Evolutionary conservation across 37 sponge, comb jelly and placozoan species (phyloP).

Genomic region (Chondrilla cf. caribensis): DNA sequence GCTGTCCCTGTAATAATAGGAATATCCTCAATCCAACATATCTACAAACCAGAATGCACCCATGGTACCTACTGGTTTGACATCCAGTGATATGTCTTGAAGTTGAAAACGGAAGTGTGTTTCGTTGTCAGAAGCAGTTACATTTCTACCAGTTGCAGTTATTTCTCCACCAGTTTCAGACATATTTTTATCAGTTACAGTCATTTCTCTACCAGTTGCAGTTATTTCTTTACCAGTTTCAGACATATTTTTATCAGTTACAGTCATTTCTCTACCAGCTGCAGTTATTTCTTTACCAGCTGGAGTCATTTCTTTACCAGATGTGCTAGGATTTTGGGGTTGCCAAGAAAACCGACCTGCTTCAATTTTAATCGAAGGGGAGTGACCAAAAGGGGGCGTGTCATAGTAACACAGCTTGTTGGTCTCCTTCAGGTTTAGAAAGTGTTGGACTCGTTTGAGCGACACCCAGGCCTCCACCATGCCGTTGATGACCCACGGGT

Average conservation of each 20-base stretch:
- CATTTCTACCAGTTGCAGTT: not conserved
- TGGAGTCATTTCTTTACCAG: not conserved
- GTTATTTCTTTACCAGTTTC: not conserved
- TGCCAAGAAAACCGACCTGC: slow-evolving; percentile 64
- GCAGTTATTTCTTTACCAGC: not conserved
- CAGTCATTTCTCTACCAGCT: not conserved
- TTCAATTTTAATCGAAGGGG: slow-evolving; percentile 27
- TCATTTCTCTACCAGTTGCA: not conserved
- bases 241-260: not conserved
- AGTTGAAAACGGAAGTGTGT: not conserved
- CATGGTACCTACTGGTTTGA: not conserved
- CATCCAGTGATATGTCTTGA: not conserved
- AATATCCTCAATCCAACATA: not conserved
- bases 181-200: slow-evolving; percentile 5
- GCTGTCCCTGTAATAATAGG: slow-evolving; percentile 63
- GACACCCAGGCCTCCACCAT: slow-evolving; percentile 96
- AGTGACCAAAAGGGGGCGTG: not conserved
- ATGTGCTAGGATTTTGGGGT: not conserved
- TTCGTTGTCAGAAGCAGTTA: not conserved
- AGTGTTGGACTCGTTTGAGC: slow-evolving; percentile 74
- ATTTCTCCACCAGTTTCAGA: not conserved
- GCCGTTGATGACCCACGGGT: slow-evolving; percentile 98
- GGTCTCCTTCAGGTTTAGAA: slow-evolving; percentile 67
- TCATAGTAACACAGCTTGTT: slow-evolving; percentile 52
- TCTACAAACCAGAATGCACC: not conserved